phyloP scores from a whole-genome alignment of 2,113 vertebrate genomes.

The Mesitornis unicolor region DNA sequence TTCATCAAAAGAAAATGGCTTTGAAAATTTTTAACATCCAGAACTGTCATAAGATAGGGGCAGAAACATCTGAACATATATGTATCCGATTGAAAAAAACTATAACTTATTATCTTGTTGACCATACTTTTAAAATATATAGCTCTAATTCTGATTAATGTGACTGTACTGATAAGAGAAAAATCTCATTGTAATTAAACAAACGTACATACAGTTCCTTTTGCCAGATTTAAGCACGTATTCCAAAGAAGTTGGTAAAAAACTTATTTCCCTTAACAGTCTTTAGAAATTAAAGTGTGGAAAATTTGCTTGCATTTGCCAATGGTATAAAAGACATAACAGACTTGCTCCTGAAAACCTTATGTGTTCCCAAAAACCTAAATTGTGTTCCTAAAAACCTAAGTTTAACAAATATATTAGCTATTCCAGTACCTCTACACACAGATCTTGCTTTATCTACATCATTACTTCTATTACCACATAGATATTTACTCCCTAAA shows the following conservation, averaged over 20 bases:
- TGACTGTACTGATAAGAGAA: background rate
- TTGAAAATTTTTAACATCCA: background rate
- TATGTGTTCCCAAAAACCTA: rapidly evolving
- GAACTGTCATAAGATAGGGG: background rate
- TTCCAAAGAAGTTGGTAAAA: background rate
- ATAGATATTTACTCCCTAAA: background rate
- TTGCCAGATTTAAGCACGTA: background rate
- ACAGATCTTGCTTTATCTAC: background rate
- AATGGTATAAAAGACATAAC: background rate
- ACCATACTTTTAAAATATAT: background rate
- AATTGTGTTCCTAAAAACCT: no score
- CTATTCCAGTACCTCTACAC: background rate
- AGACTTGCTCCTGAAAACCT: background rate
- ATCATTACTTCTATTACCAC: background rate
- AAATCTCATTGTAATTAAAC: background rate
- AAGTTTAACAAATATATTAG: background rate
- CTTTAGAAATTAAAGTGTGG: background rate
- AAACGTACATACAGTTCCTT: background rate
- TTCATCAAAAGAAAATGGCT: background rate
- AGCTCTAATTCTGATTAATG: background rate
- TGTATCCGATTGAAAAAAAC: background rate
- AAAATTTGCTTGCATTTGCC: background rate
- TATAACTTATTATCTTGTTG: background rate
- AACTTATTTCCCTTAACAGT: background rate
- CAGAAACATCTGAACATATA: background rate